These are phyloP conservation scores for Epirrhoe tristata DNA, from an alignment of 2,888 invertebrate genomes.

Conservation along the genomic window DNA sequence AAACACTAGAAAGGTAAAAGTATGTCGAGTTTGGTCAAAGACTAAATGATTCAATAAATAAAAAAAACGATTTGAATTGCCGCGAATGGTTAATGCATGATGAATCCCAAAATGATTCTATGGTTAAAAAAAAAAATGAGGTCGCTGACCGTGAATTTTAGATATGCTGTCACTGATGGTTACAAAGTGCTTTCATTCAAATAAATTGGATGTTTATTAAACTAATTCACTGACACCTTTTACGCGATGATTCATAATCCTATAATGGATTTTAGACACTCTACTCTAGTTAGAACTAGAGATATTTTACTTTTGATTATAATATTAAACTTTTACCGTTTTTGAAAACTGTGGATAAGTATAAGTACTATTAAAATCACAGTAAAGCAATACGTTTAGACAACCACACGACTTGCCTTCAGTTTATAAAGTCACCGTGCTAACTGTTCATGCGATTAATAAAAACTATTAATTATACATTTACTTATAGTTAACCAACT, in stretches of 20 bases:
- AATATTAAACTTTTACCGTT: too few relatives aligned
- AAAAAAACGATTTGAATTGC: slow-evolving; percentile 34
- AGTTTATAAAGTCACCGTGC: slow-evolving; percentile 55
- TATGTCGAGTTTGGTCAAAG: slow-evolving; percentile 43
- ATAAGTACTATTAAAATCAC: slow-evolving; percentile 5
- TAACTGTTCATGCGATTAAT: slow-evolving; percentile 50
- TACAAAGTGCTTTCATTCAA: slow-evolving; percentile 44
- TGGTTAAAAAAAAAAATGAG: slow-evolving; percentile 49
- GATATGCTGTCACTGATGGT: slow-evolving; percentile 46
- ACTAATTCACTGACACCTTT: slow-evolving; percentile 42
- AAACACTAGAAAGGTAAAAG: slow-evolving; percentile 45
- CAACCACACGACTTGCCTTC: slow-evolving; percentile 21
- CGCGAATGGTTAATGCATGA: slow-evolving; percentile 48
- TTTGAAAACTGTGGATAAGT: background rate
- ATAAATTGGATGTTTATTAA: slow-evolving; percentile 42
- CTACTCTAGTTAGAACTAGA: background rate
- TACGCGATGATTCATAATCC: slow-evolving; percentile 21
- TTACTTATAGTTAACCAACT: slow-evolving; percentile 53
- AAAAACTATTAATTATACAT: slow-evolving; percentile 59
- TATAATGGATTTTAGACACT: background rate
- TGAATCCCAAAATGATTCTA: slow-evolving; percentile 52
- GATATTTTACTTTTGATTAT: background rate
- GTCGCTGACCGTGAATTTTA: slow-evolving; percentile 51
- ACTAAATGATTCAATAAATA: slow-evolving; percentile 47
- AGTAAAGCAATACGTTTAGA: slow-evolving; percentile 15